These are phyloP conservation scores for Pyrrhura leucotis DNA, from an alignment of 2,797 vertebrate genomes.

Conservation along the genomic window DNA sequence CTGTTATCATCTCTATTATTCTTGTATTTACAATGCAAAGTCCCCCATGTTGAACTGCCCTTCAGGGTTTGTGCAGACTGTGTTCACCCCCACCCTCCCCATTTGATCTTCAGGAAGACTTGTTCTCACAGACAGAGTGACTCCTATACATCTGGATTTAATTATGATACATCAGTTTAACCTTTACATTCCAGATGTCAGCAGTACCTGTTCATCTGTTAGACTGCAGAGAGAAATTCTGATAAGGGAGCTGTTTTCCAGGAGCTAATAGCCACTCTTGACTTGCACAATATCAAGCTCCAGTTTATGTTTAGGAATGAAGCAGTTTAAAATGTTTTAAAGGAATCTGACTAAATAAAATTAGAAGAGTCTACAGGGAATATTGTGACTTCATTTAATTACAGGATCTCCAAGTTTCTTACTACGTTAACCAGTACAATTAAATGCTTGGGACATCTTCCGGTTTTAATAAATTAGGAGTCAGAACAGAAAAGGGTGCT, in stretches of 20 bases:
- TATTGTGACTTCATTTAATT: background rate
- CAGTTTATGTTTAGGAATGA: background rate
- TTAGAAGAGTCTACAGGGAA: background rate
- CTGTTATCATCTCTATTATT: background rate
- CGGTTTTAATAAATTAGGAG: background rate
- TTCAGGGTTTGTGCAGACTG: background rate
- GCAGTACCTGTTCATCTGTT: constrained; percentile 51
- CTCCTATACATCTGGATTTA: constrained; percentile 56
- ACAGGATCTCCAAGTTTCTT: background rate
- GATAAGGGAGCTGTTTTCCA: background rate
- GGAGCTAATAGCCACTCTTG: background rate
- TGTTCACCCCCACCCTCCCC: background rate
- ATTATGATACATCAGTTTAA: constrained; percentile 28
- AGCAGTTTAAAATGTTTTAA: background rate
- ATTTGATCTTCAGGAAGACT: background rate
- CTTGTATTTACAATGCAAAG: background rate
- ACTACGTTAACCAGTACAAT: background rate
- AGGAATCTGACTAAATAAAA: background rate
- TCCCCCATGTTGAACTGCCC: background rate
- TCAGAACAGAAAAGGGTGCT: background rate
- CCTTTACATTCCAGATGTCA: constrained; percentile 57
- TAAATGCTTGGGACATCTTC: background rate
- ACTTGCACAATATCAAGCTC: background rate
- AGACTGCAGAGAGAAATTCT: constrained; percentile 37
- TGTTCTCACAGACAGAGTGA: constrained; percentile 37